Evolutionary conservation across 1,140 invertebrate species (phyloP).

Genomic region (Anoplophora glabripennis): DNA sequence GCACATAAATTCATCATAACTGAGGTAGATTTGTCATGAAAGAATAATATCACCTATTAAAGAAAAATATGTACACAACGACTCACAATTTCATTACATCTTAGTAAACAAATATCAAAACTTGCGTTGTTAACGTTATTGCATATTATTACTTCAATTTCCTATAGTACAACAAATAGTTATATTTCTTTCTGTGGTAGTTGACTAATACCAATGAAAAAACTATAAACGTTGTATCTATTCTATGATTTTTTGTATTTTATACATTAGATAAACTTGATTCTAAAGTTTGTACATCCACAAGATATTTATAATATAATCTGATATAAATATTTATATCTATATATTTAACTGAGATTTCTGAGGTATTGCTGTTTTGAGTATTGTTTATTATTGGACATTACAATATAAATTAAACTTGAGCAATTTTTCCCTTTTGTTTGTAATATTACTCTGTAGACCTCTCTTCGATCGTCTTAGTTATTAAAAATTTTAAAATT

Average conservation of each 20-base stretch:
- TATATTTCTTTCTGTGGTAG: background rate
- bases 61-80: constrained; percentile 30
- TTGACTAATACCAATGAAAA: background rate
- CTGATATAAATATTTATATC: constrained; percentile 43
- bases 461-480: constrained; percentile 16
- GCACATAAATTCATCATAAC: constrained; percentile 41
- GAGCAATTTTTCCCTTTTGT: constrained; percentile 20
- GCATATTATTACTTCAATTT: constrained; percentile 40
- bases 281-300: constrained; percentile 43
- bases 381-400: constrained; percentile 35
- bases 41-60: constrained; percentile 40
- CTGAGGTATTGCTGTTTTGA: constrained; percentile 47
- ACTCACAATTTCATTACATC: constrained; percentile 32
- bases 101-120: constrained; percentile 41
- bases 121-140: constrained; percentile 43
- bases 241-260: constrained; percentile 15
- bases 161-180: constrained; percentile 4
- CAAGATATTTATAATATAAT: constrained; percentile 29
- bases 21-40: constrained; percentile 45
- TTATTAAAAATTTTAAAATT: constrained; percentile 3
- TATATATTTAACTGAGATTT: constrained; percentile 45
- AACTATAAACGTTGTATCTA: background rate
- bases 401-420: constrained; percentile 14
- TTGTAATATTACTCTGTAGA: constrained; percentile 13
- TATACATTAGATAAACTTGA: constrained; percentile 27